These are phyloP conservation scores for Zaprionus kolodkinae DNA, from an alignment of 1,140 invertebrate species.

Conservation along the genomic window DNA sequence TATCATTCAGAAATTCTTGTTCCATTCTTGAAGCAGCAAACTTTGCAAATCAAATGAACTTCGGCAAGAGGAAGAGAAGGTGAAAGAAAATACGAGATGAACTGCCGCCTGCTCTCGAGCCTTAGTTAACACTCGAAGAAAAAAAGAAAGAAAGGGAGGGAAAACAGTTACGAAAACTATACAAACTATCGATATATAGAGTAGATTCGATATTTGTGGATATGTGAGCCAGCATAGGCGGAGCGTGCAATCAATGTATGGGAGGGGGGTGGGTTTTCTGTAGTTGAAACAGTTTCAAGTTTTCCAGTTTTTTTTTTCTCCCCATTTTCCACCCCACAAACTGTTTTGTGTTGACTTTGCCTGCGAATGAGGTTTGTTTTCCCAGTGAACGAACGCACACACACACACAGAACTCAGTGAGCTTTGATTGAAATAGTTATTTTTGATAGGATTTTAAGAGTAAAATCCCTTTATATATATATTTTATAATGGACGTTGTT, in stretches of 20 bases:
- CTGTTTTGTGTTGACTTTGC: conserved; percentile 42
- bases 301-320: conserved; percentile 39
- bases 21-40: conserved; percentile 17
- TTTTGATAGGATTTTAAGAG: conserved; percentile 38
- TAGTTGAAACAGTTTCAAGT: conserved; percentile 39
- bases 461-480: conserved; percentile 7
- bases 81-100: neutral
- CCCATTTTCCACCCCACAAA: neutral
- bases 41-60: conserved; percentile 31
- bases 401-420: conserved; percentile 29
- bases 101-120: neutral
- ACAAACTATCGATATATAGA: conserved; percentile 40
- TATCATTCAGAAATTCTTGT: conserved; percentile 19
- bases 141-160: neutral
- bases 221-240: conserved; percentile 4
- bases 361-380: conserved; percentile 40
- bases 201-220: conserved; percentile 1
- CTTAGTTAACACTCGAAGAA: conserved; percentile 6
- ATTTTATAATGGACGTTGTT: conserved; percentile 9
- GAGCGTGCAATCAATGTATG: conserved; percentile 23
- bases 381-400: neutral
- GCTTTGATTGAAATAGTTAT: conserved; percentile 60
- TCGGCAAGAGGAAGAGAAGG: neutral
- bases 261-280: neutral
- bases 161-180: conserved; percentile 41